Evolutionary conservation across 2,888 invertebrate genomes (phyloP), one percentile per base, ranked within the genome.

Genomic region (Eupeodes latifasciatus): DNA sequence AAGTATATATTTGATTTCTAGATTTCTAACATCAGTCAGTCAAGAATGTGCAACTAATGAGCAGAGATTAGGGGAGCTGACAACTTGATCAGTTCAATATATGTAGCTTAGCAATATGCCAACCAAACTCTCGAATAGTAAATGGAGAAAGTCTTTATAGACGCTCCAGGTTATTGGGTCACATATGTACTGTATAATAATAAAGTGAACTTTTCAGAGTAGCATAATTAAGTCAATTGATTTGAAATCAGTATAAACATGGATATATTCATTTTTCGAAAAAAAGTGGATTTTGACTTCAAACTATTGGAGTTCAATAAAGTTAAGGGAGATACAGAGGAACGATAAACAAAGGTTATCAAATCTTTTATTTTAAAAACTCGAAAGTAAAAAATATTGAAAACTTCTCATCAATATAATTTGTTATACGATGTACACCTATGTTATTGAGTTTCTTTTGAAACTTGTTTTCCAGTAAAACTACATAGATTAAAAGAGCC

Each of bases 1-100:
- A 72, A 59, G 47, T 72, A 57, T 72, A 59, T 72, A 47, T 72
- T 72, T 72, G 72, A 72, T 72, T 59, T 59, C 59, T n/a, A 59
- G 27, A 57, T 67, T 69, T 5, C 10, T 66, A 5, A 44, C 59
- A 57, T 11, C 57, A 72, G 36, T 14, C 40, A 27, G 27, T 47
- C 5, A 9, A 55, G 57, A 71, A 71, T 71, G 55, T 71, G 34
- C 57, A 55, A 57, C 71, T 71, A 71, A 71, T 71, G 71, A 71
- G 57, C 71, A 71, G 10, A 27, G 36, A 71, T 71, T 71, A 44
- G 27, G 40, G 55, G 49, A 44, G 71, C 44, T 40, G 40, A 44
- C 5, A 19, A 44, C 5, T 40, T 19, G 11, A 12, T 71, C 1
- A 4, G 19, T 69, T 40, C 14, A 40, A 19, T 19, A 16, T 19